Base-by-base conservation (phyloP, 1,140 invertebrate genomes). In the Drosophila serrata region DNA sequence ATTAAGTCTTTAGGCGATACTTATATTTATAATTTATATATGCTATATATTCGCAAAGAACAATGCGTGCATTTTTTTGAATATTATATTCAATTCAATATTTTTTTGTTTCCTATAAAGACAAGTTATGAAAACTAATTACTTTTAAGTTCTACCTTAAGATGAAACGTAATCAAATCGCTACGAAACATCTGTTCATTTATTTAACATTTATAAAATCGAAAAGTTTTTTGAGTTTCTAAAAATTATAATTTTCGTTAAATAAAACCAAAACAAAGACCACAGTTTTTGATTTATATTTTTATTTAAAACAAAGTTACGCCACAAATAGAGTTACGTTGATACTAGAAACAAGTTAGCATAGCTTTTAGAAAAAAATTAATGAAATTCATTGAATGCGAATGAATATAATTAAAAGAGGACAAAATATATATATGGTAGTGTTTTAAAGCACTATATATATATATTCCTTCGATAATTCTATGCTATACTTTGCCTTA, bases 1-100 rank as follows among this genome's bases (percentile, higher is more conserved):
- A 64, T 67, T 67, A 67, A 67, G 64, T 42, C 43, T 17, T 48
- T 19, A 22, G 33, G 27, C 33, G 17, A 63, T 3, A 12, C 51
- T 58, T 7, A 39, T 59, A 33, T 40, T 40, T 59, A 6, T 62
- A 40, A 40, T 39, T 40, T 27, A 29, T 62, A 22, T 59, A 19
- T 40, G 60, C 60, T 40, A 22, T 19, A 62, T 29, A 62, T 39
- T 8, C 37, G 17, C 51, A 58, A 62, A 35, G 15, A 58, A 19
- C 6, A 11, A 22, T 12, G 8, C 17, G 19, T 6, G 35, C n/a
- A 9, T 31, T 31, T 59, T 7, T 24, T 45, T 45, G 9, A 45
- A 45, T 24, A 15, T 4, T 45, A 13, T 22, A 24, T 45, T 24
- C 22, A 46, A 53, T 9, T 35, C 17, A 13, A 13, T 13, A 51